Evolutionary conservation across 1,140 invertebrate genomes (phyloP).

Genomic region (Maniola jurtina): DNA sequence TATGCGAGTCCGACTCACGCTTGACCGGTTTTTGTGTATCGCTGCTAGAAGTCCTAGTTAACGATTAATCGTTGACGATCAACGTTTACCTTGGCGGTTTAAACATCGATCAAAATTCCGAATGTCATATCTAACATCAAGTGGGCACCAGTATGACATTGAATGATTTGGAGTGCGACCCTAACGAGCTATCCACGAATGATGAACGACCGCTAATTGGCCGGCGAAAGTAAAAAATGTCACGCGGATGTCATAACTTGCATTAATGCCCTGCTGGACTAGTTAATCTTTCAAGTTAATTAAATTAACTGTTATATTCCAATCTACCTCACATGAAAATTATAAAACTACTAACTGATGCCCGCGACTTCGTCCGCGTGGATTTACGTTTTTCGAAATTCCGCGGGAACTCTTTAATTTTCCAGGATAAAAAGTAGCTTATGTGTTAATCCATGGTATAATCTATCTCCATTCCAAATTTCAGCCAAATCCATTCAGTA

Average conservation of each 20-base stretch:
- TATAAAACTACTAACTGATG: too few relatives aligned
- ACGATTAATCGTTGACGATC: background rate
- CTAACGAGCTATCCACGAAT: slow-evolving; percentile 18
- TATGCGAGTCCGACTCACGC: too few relatives aligned
- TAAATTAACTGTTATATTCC: background rate
- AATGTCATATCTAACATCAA: slow-evolving; percentile 4
- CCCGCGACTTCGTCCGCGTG: too few relatives aligned
- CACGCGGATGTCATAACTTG: background rate
- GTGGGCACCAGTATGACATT: slow-evolving; percentile 8
- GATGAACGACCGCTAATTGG: slow-evolving; percentile 19
- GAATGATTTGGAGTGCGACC: slow-evolving; percentile 20
- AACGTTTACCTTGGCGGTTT: background rate
- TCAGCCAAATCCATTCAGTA: too few relatives aligned
- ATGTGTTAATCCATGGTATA: too few relatives aligned
- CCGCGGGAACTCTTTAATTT: too few relatives aligned
- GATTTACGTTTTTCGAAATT: too few relatives aligned
- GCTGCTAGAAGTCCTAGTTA: too few relatives aligned
- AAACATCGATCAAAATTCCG: slow-evolving; percentile 2
- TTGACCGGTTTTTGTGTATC: too few relatives aligned
- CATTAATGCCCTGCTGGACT: background rate
- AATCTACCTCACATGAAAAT: too few relatives aligned
- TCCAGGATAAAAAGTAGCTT: too few relatives aligned
- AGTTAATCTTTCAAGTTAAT: background rate
- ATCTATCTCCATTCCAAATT: too few relatives aligned
- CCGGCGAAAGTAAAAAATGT: slow-evolving; percentile 5